These are phyloP conservation scores for Coturnix japonica DNA, from an alignment of 2,113 vertebrate genomes.

Conservation along the genomic window DNA sequence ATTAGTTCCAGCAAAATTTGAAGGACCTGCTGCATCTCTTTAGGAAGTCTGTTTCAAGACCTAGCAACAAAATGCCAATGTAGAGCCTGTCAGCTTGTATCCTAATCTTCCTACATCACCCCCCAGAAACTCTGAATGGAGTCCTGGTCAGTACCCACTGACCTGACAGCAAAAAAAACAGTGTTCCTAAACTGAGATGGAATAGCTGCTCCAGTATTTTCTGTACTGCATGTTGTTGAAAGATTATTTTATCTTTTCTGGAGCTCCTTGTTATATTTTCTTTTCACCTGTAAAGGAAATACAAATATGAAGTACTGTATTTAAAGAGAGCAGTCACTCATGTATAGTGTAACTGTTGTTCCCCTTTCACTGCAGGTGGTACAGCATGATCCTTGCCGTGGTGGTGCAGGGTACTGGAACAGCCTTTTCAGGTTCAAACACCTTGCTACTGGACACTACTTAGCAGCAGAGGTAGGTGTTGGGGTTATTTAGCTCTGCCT, in stretches of 20 bases:
- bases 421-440: constrained; percentile 98
- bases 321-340: not conserved
- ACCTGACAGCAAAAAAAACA: not conserved
- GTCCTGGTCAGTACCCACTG: no score
- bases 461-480: constrained; percentile 92
- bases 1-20: fast-evolving
- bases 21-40: not conserved
- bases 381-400: constrained; percentile 94
- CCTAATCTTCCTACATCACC: fast-evolving
- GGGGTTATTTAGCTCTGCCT: not conserved
- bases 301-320: fast-evolving
- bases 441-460: constrained; percentile 94
- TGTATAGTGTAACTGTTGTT: fast-evolving
- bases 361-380: constrained; percentile 78
- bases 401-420: constrained; percentile 98
- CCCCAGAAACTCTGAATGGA: not conserved
- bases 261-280: not conserved
- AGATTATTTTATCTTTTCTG: not conserved
- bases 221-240: fast-evolving
- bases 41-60: not conserved
- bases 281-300: fast-evolving
- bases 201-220: not conserved
- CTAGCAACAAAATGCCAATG: fast-evolving
- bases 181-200: fast-evolving
- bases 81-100: not conserved